Conservation (phyloP, 92 coral and sea anemone genomes). For the Pocillopora meandrina region DNA sequence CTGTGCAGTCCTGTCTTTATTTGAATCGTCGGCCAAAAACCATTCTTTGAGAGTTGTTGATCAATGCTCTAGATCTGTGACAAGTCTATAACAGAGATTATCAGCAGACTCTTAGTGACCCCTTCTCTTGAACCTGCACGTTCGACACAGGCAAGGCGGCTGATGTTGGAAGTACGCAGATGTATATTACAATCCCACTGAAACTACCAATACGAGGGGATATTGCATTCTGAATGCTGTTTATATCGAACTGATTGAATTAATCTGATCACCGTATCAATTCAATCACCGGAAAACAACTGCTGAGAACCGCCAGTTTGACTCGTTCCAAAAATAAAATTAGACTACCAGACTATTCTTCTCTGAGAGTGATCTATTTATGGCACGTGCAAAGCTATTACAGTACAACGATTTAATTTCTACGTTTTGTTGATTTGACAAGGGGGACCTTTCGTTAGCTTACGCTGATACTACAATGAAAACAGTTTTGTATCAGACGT, state of each 20-base stretch:
- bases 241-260: neutral
- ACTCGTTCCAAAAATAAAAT: neutral
- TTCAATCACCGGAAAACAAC: constrained; percentile 1
- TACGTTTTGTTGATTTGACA: too few relatives aligned
- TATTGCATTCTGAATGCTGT: neutral
- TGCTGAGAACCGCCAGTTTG: constrained; percentile 7
- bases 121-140: neutral
- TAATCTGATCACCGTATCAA: neutral
- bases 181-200: constrained; percentile 5
- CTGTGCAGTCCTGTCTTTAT: neutral
- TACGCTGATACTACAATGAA: too few relatives aligned
- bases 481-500: too few relatives aligned
- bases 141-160: neutral
- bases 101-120: constrained; percentile 2
- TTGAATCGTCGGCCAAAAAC: neutral
- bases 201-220: neutral
- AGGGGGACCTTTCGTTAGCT: too few relatives aligned
- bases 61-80: too few relatives aligned
- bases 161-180: constrained; percentile 8
- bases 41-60: neutral
- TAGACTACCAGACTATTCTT: neutral
- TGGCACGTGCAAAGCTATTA: neutral
- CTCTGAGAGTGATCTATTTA: neutral
- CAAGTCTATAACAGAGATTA: neutral
- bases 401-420: neutral